These are phyloP conservation scores for Chelon labrosus DNA, from an alignment of 2,797 vertebrate genomes.

Conservation along the genomic window DNA sequence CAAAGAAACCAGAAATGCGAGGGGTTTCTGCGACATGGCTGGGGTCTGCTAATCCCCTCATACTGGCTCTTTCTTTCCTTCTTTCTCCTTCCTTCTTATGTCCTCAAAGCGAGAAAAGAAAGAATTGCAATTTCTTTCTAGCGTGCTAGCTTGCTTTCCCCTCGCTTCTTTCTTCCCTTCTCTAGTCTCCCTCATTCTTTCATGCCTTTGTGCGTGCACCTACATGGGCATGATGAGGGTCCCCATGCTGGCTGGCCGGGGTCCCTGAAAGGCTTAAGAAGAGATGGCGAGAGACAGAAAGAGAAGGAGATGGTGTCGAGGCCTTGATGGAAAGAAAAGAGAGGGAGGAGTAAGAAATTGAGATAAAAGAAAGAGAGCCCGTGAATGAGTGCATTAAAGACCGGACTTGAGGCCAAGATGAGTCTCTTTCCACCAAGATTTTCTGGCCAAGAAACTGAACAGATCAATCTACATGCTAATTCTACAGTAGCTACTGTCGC, in stretches of 20 bases:
- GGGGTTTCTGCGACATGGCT: constrained; percentile 91
- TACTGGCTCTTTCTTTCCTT: constrained; percentile 88
- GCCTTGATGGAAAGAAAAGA: constrained; percentile 67
- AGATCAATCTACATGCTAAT: constrained; percentile 71
- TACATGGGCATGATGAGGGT: constrained; percentile 83
- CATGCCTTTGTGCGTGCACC: constrained; percentile 81
- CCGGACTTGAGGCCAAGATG: constrained; percentile 56
- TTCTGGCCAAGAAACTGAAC: constrained; percentile 49
- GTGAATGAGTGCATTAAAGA: constrained; percentile 75
- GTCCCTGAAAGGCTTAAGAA: constrained; percentile 77
- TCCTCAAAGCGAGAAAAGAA: constrained; percentile 81
- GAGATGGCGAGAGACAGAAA: constrained; percentile 57
- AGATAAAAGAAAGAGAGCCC: constrained; percentile 69
- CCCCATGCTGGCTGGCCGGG: constrained; percentile 70
- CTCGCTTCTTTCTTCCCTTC: constrained; percentile 71
- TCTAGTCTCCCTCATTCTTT: constrained; percentile 76
- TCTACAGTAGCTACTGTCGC: constrained; percentile 63
- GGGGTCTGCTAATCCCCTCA: constrained; percentile 91
- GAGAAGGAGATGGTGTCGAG: constrained; percentile 56
- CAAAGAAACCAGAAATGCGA: constrained; percentile 90
- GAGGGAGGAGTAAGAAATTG: constrained; percentile 72
- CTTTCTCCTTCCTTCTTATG: constrained; percentile 81
- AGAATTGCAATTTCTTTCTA: constrained; percentile 86
- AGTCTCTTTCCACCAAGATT: constrained; percentile 56
- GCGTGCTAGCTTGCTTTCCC: constrained; percentile 69